Base-by-base conservation (phyloP, 2,113 vertebrate species). In the Diadophis punctatus region DNA sequence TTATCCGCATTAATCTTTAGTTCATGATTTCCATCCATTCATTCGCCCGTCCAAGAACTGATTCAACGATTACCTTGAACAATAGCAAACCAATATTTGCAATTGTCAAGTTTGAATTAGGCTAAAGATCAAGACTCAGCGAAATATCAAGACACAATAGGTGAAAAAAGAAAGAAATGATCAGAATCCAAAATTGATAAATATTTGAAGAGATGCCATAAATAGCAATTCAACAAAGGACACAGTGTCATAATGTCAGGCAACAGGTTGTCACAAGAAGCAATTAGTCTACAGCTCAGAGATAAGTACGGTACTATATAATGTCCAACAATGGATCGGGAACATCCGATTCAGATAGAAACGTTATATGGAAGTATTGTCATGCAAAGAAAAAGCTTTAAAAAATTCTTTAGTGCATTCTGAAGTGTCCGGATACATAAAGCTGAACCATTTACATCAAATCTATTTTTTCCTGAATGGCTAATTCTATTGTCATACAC, bases 151-250 rank as follows among this genome's bases (percentile, higher is more conserved):
- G 30, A 43, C 2, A 63, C 55, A 90, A n/a, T 8, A 63, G 30
- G 55, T 63, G 43, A 92, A 90, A 86, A 49, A 8, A 30, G 87
- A 53, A 89, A 39, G 68, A 85, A 86, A 90, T 58, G 46, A 39
- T 86, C 88, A 52, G 80, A 90, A 93, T 80, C 46, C 25, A 16
- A 86, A 55, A 52, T 18, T 0, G 53, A 90, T 90, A 86, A 90
- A 93, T 93, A 93, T 86, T 93, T 90, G 88, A 86, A 86, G 22
- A 86, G 23, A 52, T 43, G 55, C 63, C 92, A 93, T 18, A 52
- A 39, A 86, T 86, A 86, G 86, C 55, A 86, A 43, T 23, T 52
- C 53, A 93, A 85, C 52, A 92, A 90, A 90, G 52, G 74, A 60
- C 30, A 86, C 11, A 7, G 6, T 63, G 53, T 63, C 63, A 86